Evolutionary conservation across 2,113 vertebrate genomes (phyloP).

Genomic region (Cyprinodon brontotheroides): DNA sequence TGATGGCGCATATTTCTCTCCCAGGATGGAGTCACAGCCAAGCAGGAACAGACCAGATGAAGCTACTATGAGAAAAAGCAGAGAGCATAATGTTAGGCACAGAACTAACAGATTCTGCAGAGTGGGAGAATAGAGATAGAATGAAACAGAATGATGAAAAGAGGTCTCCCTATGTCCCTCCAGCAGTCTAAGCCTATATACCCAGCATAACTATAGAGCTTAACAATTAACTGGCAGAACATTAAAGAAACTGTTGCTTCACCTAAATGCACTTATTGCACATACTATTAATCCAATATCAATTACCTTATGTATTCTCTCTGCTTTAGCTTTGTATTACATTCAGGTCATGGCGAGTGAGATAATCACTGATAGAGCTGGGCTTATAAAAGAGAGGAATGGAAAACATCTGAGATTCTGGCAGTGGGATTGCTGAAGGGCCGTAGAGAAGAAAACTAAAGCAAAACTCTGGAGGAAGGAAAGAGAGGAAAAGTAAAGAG

Average conservation of each 20-base stretch:
- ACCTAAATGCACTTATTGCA: conserved; percentile 2
- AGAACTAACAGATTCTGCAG: too few species aligned
- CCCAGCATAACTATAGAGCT: too few species aligned
- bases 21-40: too few species aligned
- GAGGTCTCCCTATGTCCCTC: too few species aligned
- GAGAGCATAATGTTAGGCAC: too few species aligned
- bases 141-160: too few species aligned
- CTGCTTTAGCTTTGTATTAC: conserved; percentile 45
- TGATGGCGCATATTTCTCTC: too few species aligned
- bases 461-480: conserved; percentile 40
- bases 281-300: conserved; percentile 24
- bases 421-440: conserved; percentile 31
- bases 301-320: conserved; percentile 17
- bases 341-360: conserved; percentile 54
- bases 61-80: too few species aligned
- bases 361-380: conserved; percentile 54
- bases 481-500: conserved; percentile 42
- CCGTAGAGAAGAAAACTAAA: conserved; percentile 49
- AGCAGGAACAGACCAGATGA: too few species aligned
- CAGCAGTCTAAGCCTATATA: too few species aligned
- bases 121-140: too few species aligned
- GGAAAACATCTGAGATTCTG: conserved; percentile 52
- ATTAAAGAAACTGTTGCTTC: conserved; percentile 4
- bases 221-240: neutral
- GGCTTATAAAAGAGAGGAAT: conserved; percentile 54